A percentile compares a stretch with the other conserved stretches of the same genome.
Conservation (phyloP, 2,113 vertebrate species). For the Prietella phreatophila region DNA sequence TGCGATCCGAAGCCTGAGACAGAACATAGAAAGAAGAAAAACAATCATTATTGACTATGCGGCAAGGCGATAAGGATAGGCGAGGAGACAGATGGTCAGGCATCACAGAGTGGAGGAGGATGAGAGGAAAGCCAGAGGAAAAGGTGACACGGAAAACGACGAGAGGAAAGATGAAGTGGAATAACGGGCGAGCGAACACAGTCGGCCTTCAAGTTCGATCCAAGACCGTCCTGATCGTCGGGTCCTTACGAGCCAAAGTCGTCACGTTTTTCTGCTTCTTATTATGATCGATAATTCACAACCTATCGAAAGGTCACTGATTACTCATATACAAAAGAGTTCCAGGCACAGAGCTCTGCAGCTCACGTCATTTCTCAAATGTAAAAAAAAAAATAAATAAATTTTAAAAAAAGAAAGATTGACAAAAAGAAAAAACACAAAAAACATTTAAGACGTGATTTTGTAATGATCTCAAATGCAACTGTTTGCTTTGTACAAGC, state of each 20-base stretch:
- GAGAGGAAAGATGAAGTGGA: background rate
- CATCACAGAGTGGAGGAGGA: background rate
- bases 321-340: slow-evolving; percentile 1
- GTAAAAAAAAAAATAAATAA: background rate
- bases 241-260: background rate
- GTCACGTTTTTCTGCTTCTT: no score
- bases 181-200: background rate
- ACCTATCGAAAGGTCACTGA: slow-evolving; percentile 13
- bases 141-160: background rate
- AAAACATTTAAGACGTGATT: background rate
- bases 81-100: background rate
- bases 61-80: background rate
- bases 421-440: background rate
- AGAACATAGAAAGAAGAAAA: slow-evolving; percentile 6
- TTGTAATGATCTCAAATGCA: background rate
- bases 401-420: background rate
- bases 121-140: background rate
- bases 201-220: background rate
- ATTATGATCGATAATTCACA: slow-evolving; percentile 14
- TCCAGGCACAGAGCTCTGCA: background rate
- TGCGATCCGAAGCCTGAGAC: background rate
- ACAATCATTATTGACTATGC: slow-evolving; percentile 16
- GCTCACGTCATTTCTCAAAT: background rate
- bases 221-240: background rate
- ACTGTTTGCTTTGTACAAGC: background rate